A percentile compares a stretch with the other conserved stretches of the same genome.
Evolutionary conservation across 2,113 vertebrate genomes (phyloP).

Genomic region (Nothobranchius furzeri): DNA sequence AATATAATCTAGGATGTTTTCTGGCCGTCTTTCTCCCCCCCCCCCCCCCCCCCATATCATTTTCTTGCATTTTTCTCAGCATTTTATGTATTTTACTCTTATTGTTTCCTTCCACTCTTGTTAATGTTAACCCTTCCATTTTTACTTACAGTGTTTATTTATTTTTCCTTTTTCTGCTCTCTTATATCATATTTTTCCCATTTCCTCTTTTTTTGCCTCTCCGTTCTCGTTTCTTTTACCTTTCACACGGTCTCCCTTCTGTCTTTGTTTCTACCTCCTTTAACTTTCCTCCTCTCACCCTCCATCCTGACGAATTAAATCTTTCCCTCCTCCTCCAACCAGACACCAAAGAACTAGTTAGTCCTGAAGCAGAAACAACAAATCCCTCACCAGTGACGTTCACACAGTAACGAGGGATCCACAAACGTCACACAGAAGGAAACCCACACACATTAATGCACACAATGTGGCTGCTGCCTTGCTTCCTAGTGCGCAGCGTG

Average conservation of each 20-base stretch:
- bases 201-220: too few relatives aligned
- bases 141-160: too few relatives aligned
- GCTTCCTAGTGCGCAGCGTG: slow-evolving; percentile 19
- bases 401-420: slow-evolving; percentile 32
- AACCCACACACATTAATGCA: slow-evolving; percentile 27
- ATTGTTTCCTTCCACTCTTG: not conserved
- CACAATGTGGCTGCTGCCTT: not conserved
- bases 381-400: slow-evolving; percentile 39
- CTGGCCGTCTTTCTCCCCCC: not conserved
- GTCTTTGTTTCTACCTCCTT: not conserved
- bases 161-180: not conserved
- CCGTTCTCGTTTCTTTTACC: not conserved
- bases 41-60: not conserved
- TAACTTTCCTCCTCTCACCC: not conserved
- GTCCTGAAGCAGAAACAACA: slow-evolving; percentile 43
- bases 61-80: too few relatives aligned
- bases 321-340: slow-evolving; percentile 23
- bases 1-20: too few relatives aligned
- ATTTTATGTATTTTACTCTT: not conserved
- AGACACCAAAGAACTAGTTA: slow-evolving; percentile 69
- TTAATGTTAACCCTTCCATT: too few relatives aligned
- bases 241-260: not conserved
- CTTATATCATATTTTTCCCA: not conserved
- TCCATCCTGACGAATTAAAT: slow-evolving; percentile 47
- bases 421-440: slow-evolving; percentile 16